phyloP scores from a whole-genome alignment of 92 coral and sea anemone species.

The Ricordea florida region DNA sequence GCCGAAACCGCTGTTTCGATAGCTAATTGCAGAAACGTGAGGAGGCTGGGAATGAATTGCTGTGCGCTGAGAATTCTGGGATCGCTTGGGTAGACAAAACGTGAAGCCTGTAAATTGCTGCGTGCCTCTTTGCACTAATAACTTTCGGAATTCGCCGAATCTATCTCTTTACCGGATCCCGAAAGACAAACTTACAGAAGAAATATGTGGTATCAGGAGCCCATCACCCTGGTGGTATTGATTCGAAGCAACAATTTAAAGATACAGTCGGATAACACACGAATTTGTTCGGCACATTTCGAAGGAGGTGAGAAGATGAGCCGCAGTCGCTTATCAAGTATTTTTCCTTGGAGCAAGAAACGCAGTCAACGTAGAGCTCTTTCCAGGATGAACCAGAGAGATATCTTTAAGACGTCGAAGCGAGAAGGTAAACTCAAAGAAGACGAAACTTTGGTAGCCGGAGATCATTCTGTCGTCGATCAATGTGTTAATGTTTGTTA shows the following conservation, averaged over 20 bases:
- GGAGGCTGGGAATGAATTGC: slow-evolving; percentile 19
- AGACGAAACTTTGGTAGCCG: background rate
- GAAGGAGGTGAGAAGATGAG: slow-evolving; percentile 48
- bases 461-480: background rate
- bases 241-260: slow-evolving; percentile 18
- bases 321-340: slow-evolving; percentile 32
- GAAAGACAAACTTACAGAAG: slow-evolving; percentile 31
- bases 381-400: slow-evolving; percentile 9
- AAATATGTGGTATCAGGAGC: slow-evolving; percentile 40
- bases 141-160: background rate
- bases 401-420: background rate
- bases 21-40: slow-evolving; percentile 23
- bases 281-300: slow-evolving; percentile 56
- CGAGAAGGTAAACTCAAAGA: slow-evolving; percentile 1
- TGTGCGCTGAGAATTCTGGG: slow-evolving; percentile 12
- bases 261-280: slow-evolving; percentile 21
- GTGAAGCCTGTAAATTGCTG: slow-evolving; percentile 25
- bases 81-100: slow-evolving; percentile 12
- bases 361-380: background rate
- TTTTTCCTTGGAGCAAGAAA: slow-evolving; percentile 31
- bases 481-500: slow-evolving; percentile 13
- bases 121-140: slow-evolving; percentile 23
- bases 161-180: slow-evolving; percentile 39
- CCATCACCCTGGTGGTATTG: too few relatives aligned
- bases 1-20: too few relatives aligned